Percentiles rank a stretch among this genome's conserved stretches.
These are phyloP conservation scores for Drosophila demipolita DNA, from an alignment of 2,888 invertebrate genomes.

Conservation along the genomic window DNA sequence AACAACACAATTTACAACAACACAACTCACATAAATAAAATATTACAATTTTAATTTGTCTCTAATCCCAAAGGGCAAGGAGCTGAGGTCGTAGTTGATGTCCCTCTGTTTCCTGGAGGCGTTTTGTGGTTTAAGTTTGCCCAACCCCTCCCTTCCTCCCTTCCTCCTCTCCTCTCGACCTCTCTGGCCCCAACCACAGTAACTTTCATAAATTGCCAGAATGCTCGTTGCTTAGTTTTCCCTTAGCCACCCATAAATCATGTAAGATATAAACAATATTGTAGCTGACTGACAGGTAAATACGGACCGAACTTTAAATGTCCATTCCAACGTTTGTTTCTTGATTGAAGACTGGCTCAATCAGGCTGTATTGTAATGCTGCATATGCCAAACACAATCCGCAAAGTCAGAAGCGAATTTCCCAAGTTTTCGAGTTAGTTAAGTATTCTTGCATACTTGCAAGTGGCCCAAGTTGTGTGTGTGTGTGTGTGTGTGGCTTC, in stretches of 20 bases:
- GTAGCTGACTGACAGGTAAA: constrained; percentile 44
- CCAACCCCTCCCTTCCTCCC: neutral
- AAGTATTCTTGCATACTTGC: constrained; percentile 23
- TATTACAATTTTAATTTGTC: constrained; percentile 81
- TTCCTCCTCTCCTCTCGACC: no score
- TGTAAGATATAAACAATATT: constrained; percentile 51
- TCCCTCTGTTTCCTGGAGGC: constrained; percentile 30
- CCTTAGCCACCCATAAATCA: constrained; percentile 58
- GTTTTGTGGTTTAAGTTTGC: constrained; percentile 25
- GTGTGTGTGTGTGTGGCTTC: neutral
- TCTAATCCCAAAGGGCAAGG: constrained; percentile 70
- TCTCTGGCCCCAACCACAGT: neutral
- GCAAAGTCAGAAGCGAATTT: constrained; percentile 5
- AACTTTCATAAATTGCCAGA: constrained; percentile 59
- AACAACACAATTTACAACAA: constrained; percentile 24
- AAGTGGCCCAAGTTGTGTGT: constrained; percentile 2
- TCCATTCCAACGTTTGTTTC: constrained; percentile 9
- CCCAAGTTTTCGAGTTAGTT: constrained; percentile 12
- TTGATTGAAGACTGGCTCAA: constrained; percentile 32
- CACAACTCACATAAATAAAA: constrained; percentile 73
- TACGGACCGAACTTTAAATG: constrained; percentile 24
- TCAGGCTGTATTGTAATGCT: constrained; percentile 19
- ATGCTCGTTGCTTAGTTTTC: constrained; percentile 23
- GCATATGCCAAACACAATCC: neutral
- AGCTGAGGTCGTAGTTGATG: constrained; percentile 47